Base-by-base conservation (phyloP, 2,797 vertebrate genomes). In the Lepus townsendii region DNA sequence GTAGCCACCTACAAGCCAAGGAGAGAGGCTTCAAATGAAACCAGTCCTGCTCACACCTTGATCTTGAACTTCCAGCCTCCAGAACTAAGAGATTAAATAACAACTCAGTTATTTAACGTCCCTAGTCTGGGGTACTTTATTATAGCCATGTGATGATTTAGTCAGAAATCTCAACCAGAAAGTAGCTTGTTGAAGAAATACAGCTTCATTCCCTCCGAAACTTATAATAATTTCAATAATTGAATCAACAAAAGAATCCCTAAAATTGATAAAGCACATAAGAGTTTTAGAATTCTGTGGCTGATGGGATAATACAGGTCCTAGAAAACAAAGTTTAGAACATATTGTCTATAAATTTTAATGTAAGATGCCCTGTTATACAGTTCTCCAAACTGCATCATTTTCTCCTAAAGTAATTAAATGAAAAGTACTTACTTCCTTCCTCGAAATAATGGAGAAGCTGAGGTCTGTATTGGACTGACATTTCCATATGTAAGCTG, bases 401-500 rank as follows among this genome's bases (percentile, higher is more conserved):
- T 80, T 86, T 95, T 78, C 69, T 79, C 95, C 90, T 73, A 86
- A 94, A 95, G 88, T 88, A 90, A 80, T 5, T 83, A 84, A 65
- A 7, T 69, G n/a, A 97, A n/a, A 96, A 93, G 35, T 80, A 97
- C 99, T 98, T 98, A 99, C 99, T 99, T 99, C 96, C 98, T 98
- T 97, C 98, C 98, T 97, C 96, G 97, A 97, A 97, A 97, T 65
- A 96, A 73, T 0, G 97, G 90, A 14, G 96, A 87, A 86, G 95
- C 20, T 26, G 97, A 95, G 0, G 13, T 95, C 86, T 42, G 93
- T 75, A 90, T 79, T 72, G 98, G 92, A 93, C 96, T 97, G 77
- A 72, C 83, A 96, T 89, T 98, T 94, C 95, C 72, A 0, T 97
- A 98, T 26, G 96, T 93, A 96, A 97, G 76, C 22, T 97, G 97